Base-by-base conservation (phyloP, 2,797 vertebrate species). In the Halcyon smyrnensis region DNA sequence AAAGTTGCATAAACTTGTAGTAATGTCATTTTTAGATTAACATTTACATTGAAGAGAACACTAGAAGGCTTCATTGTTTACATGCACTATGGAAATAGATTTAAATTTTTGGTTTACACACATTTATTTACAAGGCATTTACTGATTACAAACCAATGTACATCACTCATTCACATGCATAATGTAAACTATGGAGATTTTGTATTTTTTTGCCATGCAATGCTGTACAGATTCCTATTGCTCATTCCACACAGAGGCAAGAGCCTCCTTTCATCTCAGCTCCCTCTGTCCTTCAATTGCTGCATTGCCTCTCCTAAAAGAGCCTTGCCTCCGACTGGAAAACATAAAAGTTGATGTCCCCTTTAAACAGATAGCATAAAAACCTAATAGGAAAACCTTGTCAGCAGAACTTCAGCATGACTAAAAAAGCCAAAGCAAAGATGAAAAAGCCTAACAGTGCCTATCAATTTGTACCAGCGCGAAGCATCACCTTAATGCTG, bases 251-350 rank as follows among this genome's bases (percentile, higher is more conserved):
- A 59, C 3, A 12, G 85, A 93, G 76, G 59, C 48, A 77, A 94
- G 75, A 81, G 71, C 53, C 63, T 94, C 89, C 85, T 96, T 96
- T 97, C 92, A 95, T 97, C 95, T 97, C 92, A 65, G 79, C 74
- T 95, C 94, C 77, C 81, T 89, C 94, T 91, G 89, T 89, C 96
- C 95, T 93, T 97, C 90, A 93, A 11, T 48, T 70, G 73, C 57
- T 45, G 8, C 4, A 8, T 51, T 60, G 50, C 88, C 78, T 89
- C 62, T 91, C 79, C 57, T 70, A 57, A 82, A 53, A 75, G 32
- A 92, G 14, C 41, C 41, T 60, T 64, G 23, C 77, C 57, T 95
- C 63, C 62, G 60, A 74, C 85, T 83, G 83, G 36, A 45, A 90
- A 95, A 93, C 89, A 94, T 87, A 88, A 90, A 78, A 89, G 68